A percentile compares a stretch with the other conserved stretches of the same genome.
phyloP scores from a whole-genome alignment of 2,888 invertebrate genomes.

The Clanis bilineata region DNA sequence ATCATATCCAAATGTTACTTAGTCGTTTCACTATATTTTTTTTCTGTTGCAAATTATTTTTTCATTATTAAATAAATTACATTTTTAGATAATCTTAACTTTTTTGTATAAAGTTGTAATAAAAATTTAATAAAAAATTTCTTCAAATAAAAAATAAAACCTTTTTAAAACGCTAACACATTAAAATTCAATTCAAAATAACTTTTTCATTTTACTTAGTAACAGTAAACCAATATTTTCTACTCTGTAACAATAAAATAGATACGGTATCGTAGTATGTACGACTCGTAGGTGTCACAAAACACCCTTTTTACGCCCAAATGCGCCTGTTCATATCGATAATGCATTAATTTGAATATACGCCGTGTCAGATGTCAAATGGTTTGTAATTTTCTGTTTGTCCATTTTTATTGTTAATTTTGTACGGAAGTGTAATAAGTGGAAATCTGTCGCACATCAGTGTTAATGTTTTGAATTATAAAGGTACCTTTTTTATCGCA shows the following conservation, averaged over 20 bases:
- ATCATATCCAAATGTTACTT: no score
- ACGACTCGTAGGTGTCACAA: slow-evolving; percentile 56
- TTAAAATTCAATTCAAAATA: no score
- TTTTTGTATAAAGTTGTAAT: no score
- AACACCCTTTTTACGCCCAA: slow-evolving; percentile 66
- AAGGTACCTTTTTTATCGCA: not conserved
- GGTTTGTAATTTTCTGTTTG: slow-evolving; percentile 77
- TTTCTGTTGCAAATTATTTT: no score
- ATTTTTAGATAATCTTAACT: no score
- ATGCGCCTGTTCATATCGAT: slow-evolving; percentile 74
- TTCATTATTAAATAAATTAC: no score
- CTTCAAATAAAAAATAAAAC: no score
- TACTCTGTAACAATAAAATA: not conserved
- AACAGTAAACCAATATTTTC: not conserved
- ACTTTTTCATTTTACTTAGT: no score
- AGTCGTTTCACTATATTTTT: no score
- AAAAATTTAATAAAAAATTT: no score
- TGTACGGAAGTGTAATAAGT: slow-evolving; percentile 50
- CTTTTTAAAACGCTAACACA: no score
- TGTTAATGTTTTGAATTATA: slow-evolving; percentile 7
- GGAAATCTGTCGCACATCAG: slow-evolving; percentile 14
- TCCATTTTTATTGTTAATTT: slow-evolving; percentile 61
- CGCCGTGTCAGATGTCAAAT: slow-evolving; percentile 82
- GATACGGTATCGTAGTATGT: slow-evolving; percentile 35
- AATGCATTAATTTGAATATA: slow-evolving; percentile 83